Evolutionary conservation across 2,113 vertebrate genomes (phyloP).

Genomic region (Gobius niger): DNA sequence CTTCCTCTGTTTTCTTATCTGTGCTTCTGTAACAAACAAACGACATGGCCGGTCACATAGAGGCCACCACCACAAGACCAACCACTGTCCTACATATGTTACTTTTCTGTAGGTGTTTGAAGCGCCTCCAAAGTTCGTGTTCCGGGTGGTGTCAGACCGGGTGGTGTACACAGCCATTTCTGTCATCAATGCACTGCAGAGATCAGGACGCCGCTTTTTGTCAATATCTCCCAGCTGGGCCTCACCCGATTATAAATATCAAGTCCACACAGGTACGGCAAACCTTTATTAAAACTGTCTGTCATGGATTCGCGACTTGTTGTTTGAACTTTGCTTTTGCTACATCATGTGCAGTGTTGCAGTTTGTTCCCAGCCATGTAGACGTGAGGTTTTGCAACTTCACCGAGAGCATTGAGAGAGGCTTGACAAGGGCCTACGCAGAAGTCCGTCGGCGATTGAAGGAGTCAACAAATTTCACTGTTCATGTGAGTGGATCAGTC

Average conservation of each 20-base stretch:
- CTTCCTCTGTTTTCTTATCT: conserved; percentile 51
- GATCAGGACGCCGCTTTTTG: conserved; percentile 79
- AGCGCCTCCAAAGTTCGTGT: conserved; percentile 84
- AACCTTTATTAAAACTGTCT: conserved; percentile 5
- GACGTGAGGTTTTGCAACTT: conserved; percentile 90
- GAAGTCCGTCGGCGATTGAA: conserved; percentile 83
- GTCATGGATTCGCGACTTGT: not conserved
- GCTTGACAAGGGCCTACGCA: conserved; percentile 83
- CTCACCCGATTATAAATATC: conserved; percentile 82
- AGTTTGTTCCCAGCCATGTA: conserved; percentile 89
- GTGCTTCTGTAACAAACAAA: conserved; percentile 43
- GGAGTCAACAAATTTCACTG: conserved; percentile 84
- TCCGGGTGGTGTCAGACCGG: conserved; percentile 88
- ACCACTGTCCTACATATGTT: conserved; percentile 5
- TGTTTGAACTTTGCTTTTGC: not conserved
- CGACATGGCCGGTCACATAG: conserved; percentile 11
- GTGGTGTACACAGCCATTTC: conserved; percentile 91
- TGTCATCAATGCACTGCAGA: conserved; percentile 84
- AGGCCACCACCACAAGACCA: not conserved
- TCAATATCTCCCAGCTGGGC: conserved; percentile 80
- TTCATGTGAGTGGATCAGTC: conserved; percentile 80
- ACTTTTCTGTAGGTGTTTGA: conserved; percentile 81
- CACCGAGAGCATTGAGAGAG: conserved; percentile 86
- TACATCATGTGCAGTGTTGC: conserved; percentile 81
- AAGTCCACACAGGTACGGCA: conserved; percentile 89